Conservation (phyloP, 1,140 invertebrate genomes). For the Linepithema humile region DNA sequence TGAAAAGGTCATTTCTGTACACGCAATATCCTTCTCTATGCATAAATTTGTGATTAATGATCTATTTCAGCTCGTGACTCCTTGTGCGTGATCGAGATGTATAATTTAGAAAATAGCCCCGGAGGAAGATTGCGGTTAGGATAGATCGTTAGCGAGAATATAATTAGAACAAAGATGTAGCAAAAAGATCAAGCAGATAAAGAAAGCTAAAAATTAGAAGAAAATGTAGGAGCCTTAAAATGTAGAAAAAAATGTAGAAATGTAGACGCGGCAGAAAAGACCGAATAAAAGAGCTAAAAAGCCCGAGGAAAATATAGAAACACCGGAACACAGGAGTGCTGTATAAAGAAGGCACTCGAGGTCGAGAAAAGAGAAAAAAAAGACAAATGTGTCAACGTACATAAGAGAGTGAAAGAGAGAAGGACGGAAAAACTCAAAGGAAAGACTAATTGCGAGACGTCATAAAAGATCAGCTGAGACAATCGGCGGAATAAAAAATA, state of each 20-base stretch:
- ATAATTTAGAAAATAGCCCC: not conserved
- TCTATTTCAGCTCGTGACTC: not conserved
- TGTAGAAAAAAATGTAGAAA: not conserved
- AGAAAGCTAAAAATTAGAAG: not conserved
- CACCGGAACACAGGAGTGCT: too few species aligned
- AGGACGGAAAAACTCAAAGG: not conserved
- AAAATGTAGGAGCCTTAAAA: too few species aligned
- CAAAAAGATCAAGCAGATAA: not conserved
- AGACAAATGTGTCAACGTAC: not conserved
- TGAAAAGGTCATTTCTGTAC: not conserved
- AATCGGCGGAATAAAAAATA: not conserved
- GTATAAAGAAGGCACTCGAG: too few species aligned
- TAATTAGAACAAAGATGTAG: not conserved
- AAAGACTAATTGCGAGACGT: not conserved
- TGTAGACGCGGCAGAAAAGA: too few species aligned
- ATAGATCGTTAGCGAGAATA: not conserved
- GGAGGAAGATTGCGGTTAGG: not conserved
- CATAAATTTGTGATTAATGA: not conserved
- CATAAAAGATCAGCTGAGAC: conserved; percentile 9
- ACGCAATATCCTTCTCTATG: not conserved
- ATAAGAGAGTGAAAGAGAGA: not conserved
- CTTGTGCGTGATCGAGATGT: not conserved
- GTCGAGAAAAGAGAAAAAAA: not conserved
- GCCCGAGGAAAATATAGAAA: too few species aligned
- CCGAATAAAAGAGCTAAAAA: too few species aligned